phyloP scores from a whole-genome alignment of 2,113 vertebrate genomes.

The Gymnarchus niloticus region DNA sequence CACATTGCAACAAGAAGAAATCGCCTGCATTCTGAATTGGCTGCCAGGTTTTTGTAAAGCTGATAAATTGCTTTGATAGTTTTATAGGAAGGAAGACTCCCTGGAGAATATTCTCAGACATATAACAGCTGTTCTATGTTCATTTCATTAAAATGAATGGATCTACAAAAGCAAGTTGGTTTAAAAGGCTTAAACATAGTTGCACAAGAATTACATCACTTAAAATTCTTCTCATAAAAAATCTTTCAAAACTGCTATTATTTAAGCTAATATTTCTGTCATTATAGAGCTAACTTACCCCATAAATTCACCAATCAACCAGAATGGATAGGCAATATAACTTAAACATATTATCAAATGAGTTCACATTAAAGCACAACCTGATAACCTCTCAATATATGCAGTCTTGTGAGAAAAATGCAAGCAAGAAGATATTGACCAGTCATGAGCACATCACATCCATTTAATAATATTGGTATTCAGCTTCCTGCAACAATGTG shows the following conservation, averaged over 20 bases:
- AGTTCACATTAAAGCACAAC: neutral
- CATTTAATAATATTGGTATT: too few relatives aligned
- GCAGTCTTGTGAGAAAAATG: too few relatives aligned
- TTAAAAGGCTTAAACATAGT: slow-evolving; percentile 1
- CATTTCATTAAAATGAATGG: neutral
- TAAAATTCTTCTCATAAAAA: neutral
- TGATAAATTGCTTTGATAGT: slow-evolving; percentile 15
- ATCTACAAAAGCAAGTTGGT: neutral
- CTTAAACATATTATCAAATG: neutral
- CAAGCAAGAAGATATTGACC: too few relatives aligned
- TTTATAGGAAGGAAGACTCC: neutral
- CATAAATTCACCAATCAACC: slow-evolving; percentile 6
- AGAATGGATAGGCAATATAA: neutral
- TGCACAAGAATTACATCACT: slow-evolving; percentile 11
- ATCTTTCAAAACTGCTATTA: neutral
- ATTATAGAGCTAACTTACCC: neutral
- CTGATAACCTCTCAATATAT: neutral
- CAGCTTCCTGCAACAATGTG: too few relatives aligned
- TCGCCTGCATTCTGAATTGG: neutral
- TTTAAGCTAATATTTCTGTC: neutral
- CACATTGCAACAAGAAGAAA: neutral
- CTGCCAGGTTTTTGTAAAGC: slow-evolving; percentile 16
- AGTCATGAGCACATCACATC: too few relatives aligned
- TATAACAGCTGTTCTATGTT: slow-evolving; percentile 10
- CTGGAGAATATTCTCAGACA: slow-evolving; percentile 7